Evolutionary conservation across 2,797 vertebrate species (phyloP).

Genomic region (Mallotus villosus): DNA sequence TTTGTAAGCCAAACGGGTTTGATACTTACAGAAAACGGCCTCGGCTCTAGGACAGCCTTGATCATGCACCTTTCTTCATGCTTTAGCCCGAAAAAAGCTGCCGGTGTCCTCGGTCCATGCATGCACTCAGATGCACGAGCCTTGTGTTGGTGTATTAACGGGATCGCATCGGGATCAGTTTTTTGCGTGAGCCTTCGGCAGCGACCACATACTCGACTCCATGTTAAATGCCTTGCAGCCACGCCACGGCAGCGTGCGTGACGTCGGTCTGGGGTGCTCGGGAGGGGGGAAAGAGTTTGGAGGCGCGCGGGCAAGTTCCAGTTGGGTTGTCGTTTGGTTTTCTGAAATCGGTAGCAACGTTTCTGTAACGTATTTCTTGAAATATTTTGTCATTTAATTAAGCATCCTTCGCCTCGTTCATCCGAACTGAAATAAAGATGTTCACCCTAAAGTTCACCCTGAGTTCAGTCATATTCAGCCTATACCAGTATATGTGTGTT

Average conservation of each 20-base stretch:
- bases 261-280: conserved; percentile 66
- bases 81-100: conserved; percentile 39
- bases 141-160: conserved; percentile 36
- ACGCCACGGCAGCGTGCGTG: conserved; percentile 78
- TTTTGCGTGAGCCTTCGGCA: conserved; percentile 54
- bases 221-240: conserved; percentile 75
- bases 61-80: conserved; percentile 63
- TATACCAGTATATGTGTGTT: too few species aligned
- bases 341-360: background rate
- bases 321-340: conserved; percentile 12
- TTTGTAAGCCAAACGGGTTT: conserved; percentile 26
- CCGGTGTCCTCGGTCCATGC: conserved; percentile 43
- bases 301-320: conserved; percentile 27
- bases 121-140: conserved; percentile 17
- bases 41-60: conserved; percentile 49
- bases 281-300: conserved; percentile 54
- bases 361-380: background rate
- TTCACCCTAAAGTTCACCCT: too few species aligned
- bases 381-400: background rate
- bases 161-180: conserved; percentile 29
- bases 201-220: conserved; percentile 74
- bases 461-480: too few species aligned
- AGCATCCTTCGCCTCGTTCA: too few species aligned
- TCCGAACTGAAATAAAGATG: too few species aligned
- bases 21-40: conserved; percentile 72